phyloP scores from a whole-genome alignment of 2,797 vertebrate species.

The Strix occidentalis region DNA sequence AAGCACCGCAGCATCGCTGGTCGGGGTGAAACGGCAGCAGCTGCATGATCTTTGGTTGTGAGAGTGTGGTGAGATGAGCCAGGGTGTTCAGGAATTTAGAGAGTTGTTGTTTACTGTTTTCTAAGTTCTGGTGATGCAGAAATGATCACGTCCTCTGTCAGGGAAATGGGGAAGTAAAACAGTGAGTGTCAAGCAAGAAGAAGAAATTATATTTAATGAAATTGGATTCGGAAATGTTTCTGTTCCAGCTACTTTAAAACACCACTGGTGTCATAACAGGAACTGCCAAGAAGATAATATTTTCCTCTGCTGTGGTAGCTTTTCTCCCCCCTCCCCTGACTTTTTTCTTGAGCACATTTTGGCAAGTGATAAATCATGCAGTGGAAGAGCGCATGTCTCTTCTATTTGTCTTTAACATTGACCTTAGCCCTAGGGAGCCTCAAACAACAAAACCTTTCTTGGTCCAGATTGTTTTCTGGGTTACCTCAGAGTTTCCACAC shows the following conservation, averaged over 20 bases:
- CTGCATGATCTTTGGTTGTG: neutral
- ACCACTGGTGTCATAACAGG: neutral
- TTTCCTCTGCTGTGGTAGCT: neutral
- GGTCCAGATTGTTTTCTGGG: neutral
- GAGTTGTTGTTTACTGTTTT: neutral
- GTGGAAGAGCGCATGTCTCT: neutral
- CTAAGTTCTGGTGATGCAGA: neutral
- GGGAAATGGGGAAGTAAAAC: neutral
- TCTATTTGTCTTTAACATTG: slow-evolving; percentile 45
- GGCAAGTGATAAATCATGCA: slow-evolving; percentile 44
- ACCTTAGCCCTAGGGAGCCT: slow-evolving; percentile 16
- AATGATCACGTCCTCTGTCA: neutral
- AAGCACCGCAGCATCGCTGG: fast-evolving
- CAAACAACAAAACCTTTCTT: neutral
- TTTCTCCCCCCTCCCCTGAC: neutral
- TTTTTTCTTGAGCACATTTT: slow-evolving; percentile 2
- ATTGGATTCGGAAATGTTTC: neutral
- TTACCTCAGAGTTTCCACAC: neutral
- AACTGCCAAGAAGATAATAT: neutral
- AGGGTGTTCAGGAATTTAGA: neutral
- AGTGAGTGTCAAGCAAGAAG: neutral
- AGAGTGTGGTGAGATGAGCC: fast-evolving
- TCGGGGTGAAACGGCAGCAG: fast-evolving
- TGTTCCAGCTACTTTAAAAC: slow-evolving; percentile 12
- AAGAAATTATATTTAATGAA: slow-evolving; percentile 31